Evolutionary conservation across 2,113 vertebrate genomes (phyloP), one percentile per base, ranked within the genome.

Genomic region (Cryptomyrus ogoouensis): DNA sequence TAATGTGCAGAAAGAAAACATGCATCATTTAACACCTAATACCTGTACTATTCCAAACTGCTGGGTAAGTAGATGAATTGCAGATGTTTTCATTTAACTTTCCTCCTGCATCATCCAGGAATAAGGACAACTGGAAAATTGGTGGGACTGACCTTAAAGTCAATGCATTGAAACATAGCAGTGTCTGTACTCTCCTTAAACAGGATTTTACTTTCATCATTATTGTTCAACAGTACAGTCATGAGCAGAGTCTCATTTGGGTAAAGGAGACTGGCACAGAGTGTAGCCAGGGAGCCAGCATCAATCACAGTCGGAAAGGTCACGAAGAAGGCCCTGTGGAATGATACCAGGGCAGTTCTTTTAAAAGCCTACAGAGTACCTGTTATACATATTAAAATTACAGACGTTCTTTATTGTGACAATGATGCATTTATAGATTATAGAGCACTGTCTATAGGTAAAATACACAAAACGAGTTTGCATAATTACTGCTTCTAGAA

Each of bases 301-400:
- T 53, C 44, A 17, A 89, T 58, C 70, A 89, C 66, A 42, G 12
- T 50, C 0, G 89, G 89, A 56, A 89, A 89, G 27, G 89, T 89
- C 89, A 89, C 77, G 35, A 89, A 12, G 77, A 89, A 89, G 21
- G 74, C 74, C 49, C 89, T 89, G 70, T 46, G 47, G 66, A 83
- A 83, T 3, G 39, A 49, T 27, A 1, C 39, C 74, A 15, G 70
- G 31, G 35, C 70, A 80, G 74, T 42, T 80, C 5, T 80, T 80
- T 80, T 80, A 19, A 80, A 80, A 80, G 35, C 35, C 74, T 19
- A 47, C 21, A 47, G 4, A 42, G 2, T 42, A 42, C 17, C 31
- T 39, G 31, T 42, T 17, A 39, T 13, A 6, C 74, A 80, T 42
- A 13, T 80, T 80, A 19, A 39, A 42, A 42, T 80, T 77, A 39